Percentiles rank a stretch among this genome's conserved stretches.
Evolutionary conservation across 35 echinoderm and acorn worm species (phyloP).

Genomic region (Diadema setosum): DNA sequence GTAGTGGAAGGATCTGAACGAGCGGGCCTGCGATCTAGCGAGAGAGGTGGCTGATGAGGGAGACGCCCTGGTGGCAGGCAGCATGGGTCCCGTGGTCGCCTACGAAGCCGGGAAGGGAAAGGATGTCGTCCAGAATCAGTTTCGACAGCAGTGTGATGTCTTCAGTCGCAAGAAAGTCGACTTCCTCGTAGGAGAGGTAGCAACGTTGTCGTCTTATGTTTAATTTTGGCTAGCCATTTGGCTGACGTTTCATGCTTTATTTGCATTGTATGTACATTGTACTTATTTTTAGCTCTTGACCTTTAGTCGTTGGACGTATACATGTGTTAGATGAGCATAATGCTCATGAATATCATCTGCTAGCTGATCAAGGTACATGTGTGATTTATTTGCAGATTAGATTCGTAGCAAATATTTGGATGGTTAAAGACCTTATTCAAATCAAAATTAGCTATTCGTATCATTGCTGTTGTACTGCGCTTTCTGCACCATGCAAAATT

Average conservation of each 20-base stretch:
- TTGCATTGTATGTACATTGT: neutral
- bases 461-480: too few species aligned
- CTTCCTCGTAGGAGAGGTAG: constrained; percentile 74
- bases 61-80: constrained; percentile 47
- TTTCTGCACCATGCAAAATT: too few species aligned
- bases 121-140: constrained; percentile 40
- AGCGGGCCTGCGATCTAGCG: constrained; percentile 56
- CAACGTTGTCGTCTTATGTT: neutral
- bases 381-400: neutral
- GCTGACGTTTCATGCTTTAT: too few species aligned
- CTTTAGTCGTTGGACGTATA: neutral
- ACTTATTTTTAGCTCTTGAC: neutral
- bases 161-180: constrained; percentile 54
- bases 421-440: neutral
- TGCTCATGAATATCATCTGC: neutral
- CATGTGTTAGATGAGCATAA: neutral
- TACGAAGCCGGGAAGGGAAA: constrained; percentile 53
- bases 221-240: neutral
- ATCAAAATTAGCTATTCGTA: neutral
- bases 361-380: neutral
- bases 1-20: constrained; percentile 51
- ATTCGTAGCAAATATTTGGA: neutral
- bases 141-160: constrained; percentile 44
- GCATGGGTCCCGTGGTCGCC: constrained; percentile 21
- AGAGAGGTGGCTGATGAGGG: constrained; percentile 53